These are phyloP conservation scores for Pimephales promelas DNA, from an alignment of 2,113 vertebrate species.

Conservation along the genomic window DNA sequence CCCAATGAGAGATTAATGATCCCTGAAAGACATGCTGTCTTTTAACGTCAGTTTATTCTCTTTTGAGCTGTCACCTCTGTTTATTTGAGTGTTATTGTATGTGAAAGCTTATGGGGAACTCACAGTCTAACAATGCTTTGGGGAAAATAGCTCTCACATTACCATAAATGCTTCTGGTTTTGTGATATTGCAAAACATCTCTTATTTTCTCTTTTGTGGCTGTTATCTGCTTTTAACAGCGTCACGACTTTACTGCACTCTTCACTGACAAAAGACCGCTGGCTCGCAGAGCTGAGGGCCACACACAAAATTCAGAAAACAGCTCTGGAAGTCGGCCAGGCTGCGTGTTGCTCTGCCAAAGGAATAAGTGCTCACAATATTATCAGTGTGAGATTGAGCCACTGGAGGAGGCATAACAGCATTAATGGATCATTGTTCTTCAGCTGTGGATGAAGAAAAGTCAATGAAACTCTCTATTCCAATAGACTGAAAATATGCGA, in stretches of 20 bases:
- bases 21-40: constrained; percentile 16
- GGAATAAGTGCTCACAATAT: constrained; percentile 42
- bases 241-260: neutral
- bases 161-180: constrained; percentile 13
- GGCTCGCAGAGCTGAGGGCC: constrained; percentile 8
- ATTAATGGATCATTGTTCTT: constrained; percentile 51
- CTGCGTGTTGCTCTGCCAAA: constrained; percentile 1
- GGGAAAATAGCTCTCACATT: neutral
- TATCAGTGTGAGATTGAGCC: constrained; percentile 40
- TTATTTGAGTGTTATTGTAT: constrained; percentile 17
- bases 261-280: neutral
- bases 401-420: constrained; percentile 35
- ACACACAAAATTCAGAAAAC: constrained; percentile 43
- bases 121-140: neutral
- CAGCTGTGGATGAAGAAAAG: constrained; percentile 31
- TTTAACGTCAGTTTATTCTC: constrained; percentile 9
- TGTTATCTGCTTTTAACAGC: constrained; percentile 1
- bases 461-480: constrained; percentile 43
- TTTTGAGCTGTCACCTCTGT: constrained; percentile 6
- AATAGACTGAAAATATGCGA: constrained; percentile 20
- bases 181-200: constrained; percentile 6
- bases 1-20: neutral
- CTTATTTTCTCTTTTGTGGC: constrained; percentile 2
- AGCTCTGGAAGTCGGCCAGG: constrained; percentile 32
- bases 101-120: neutral